phyloP scores from a whole-genome alignment of 2,797 vertebrate genomes.

The Pristis pectinata region DNA sequence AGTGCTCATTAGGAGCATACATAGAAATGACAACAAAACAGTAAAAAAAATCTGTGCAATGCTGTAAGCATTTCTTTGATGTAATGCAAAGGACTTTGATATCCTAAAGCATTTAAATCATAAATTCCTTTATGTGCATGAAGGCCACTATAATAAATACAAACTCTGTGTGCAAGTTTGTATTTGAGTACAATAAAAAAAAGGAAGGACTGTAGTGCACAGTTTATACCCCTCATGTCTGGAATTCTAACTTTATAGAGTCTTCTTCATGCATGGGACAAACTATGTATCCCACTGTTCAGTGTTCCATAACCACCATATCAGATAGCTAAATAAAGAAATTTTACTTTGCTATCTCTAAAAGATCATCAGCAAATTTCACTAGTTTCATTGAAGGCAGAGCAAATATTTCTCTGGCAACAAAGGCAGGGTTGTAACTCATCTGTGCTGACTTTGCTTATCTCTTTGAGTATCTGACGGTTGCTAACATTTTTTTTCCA shows the following conservation, averaged over 20 bases:
- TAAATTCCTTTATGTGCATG: background rate
- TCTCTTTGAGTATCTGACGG: slow-evolving; percentile 8
- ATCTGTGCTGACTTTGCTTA: background rate
- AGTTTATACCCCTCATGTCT: background rate
- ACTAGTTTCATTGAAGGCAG: background rate
- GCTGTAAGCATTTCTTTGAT: background rate
- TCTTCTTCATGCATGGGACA: background rate
- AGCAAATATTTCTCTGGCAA: slow-evolving; percentile 20
- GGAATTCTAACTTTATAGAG: background rate
- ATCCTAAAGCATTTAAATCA: background rate
- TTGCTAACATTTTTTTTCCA: background rate
- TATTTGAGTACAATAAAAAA: background rate
- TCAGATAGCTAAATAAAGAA: background rate
- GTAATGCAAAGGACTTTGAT: background rate
- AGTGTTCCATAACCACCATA: background rate
- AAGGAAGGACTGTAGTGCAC: background rate
- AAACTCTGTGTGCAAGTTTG: background rate
- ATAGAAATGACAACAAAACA: background rate
- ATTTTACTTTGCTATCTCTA: background rate
- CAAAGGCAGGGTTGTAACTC: slow-evolving; percentile 30
- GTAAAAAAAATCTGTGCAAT: background rate
- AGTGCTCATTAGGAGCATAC: background rate
- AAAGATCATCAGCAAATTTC: slow-evolving; percentile 6
- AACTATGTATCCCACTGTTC: slow-evolving; percentile 7
- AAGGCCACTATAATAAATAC: background rate